Evolutionary conservation across 2,113 vertebrate species (phyloP).

Genomic region (Prochilodus magdalenae): DNA sequence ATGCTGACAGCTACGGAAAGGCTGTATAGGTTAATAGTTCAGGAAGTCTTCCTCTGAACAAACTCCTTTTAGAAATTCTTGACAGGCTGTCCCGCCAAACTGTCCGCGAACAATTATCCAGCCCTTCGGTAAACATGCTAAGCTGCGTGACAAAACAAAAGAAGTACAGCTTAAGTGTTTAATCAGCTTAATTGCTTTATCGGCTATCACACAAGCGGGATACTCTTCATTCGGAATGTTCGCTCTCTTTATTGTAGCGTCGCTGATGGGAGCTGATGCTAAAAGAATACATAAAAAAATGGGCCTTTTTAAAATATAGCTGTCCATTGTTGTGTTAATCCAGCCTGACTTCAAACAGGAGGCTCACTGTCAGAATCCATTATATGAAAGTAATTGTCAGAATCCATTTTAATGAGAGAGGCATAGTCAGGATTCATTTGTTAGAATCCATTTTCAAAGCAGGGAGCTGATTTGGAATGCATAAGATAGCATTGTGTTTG

Average conservation of each 20-base stretch:
- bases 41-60: neutral
- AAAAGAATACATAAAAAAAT: neutral
- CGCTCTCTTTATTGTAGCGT: neutral
- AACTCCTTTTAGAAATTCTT: neutral
- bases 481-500: neutral
- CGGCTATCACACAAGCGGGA: neutral
- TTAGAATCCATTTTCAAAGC: neutral
- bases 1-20: neutral
- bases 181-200: neutral
- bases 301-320: neutral
- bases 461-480: slow-evolving; percentile 7
- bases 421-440: slow-evolving; percentile 16
- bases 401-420: slow-evolving; percentile 10
- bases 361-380: slow-evolving; percentile 13
- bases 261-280: neutral
- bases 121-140: neutral
- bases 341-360: slow-evolving; percentile 9
- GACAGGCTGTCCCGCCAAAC: neutral
- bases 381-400: slow-evolving; percentile 16
- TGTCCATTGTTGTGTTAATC: slow-evolving; percentile 20
- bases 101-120: neutral
- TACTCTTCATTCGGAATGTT: neutral
- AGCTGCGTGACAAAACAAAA: neutral
- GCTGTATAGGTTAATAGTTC: neutral
- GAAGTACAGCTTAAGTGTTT: neutral